Base-by-base conservation (phyloP, 2,888 invertebrate genomes). In the Odiellus spinosus region DNA sequence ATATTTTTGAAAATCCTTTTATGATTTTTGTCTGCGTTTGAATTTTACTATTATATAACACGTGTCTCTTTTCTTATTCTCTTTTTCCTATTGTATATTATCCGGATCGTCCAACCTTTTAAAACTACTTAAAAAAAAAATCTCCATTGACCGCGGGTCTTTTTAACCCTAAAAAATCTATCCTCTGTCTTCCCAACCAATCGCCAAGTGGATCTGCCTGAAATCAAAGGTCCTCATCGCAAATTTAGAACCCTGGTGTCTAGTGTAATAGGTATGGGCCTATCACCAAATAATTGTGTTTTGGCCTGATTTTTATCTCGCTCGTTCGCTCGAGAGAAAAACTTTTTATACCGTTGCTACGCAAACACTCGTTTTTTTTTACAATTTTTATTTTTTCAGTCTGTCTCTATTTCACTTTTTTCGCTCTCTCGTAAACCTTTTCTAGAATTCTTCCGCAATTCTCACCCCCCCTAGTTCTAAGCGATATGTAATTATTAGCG, bases 161-260 rank as follows among this genome's bases (percentile, higher is more conserved):
- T 18, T 38, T 18, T 38, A 15, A 17, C 10, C 18, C 38, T 8
- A 18, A 15, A 38, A 17, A 5, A 3, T 17, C 38, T 38, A 38
- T 33, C 17, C 26, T 20, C 53, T 26, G 26, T 26, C 26, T 4
- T 26, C 8, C 26, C 26, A 4, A 26, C 4, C 26, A 4, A 26
- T 26, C 38, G 18, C 38, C 57, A 65, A 93, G 93, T 91, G 86
- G 91, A 93, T 80, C 82, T 88, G 73, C 90, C 90, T 72, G 90
- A 88, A 79, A 85, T 90, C 75, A 90, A 88, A 76, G 91, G 90
- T 71, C 88, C 88, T 73, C 90, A 91, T 76, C 85, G 87, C 78
- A 93, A 93, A 80, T 96, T 96, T 84, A 82, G 95, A 76, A 93
- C 90, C 72, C 80, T 95, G 77, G 95, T 95, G 75, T 87, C 90